These are phyloP conservation scores for Microcebus griseorufus DNA, from an alignment of 2,113 vertebrate species.

Conservation along the genomic window DNA sequence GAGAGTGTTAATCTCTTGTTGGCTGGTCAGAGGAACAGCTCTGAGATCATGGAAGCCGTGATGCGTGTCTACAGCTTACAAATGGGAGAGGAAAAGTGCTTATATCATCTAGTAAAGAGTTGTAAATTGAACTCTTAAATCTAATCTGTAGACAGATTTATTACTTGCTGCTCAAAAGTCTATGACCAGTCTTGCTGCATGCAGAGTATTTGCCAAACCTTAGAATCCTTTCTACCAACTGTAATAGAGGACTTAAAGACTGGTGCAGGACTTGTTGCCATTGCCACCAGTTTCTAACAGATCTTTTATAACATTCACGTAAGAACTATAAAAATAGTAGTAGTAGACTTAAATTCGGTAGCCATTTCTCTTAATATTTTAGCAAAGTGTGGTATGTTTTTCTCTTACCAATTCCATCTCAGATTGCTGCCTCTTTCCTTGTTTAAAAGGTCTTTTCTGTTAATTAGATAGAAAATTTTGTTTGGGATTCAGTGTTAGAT, in stretches of 20 bases:
- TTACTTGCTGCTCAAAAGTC: neutral
- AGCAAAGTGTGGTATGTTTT: slow-evolving; percentile 30
- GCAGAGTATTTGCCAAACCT: slow-evolving; percentile 11
- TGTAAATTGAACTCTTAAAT: neutral
- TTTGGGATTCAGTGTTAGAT: slow-evolving; percentile 45
- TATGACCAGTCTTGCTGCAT: neutral
- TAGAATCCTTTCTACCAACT: neutral
- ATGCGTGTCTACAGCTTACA: neutral
- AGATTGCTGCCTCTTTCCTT: slow-evolving; percentile 9
- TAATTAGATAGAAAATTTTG: neutral
- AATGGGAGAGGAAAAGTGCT: neutral
- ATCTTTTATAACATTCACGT: neutral
- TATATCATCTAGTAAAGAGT: neutral
- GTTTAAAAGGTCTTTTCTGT: neutral
- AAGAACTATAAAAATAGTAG: neutral
- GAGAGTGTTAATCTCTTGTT: neutral
- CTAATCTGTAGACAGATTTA: neutral
- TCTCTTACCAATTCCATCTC: neutral
- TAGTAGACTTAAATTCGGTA: neutral
- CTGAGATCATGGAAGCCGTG: neutral
- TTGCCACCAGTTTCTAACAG: neutral
- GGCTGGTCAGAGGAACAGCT: neutral
- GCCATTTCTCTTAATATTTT: neutral
- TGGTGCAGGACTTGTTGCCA: neutral
- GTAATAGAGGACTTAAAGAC: neutral